phyloP scores from a whole-genome alignment of 1,140 invertebrate genomes.

The Stratiolaelaps scimitus region DNA sequence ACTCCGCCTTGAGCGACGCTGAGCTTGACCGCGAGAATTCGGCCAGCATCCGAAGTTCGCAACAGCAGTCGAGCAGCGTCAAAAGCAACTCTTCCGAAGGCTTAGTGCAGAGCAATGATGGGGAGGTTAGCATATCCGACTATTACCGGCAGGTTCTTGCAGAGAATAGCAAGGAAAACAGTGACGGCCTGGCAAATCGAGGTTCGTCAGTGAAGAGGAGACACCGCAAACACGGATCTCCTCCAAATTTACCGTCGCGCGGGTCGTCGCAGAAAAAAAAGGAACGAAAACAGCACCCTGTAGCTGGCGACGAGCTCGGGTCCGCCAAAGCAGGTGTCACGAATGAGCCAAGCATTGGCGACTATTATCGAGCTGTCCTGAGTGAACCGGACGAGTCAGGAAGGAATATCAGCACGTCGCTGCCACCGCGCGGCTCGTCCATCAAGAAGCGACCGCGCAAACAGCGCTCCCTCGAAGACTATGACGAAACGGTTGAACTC shows the following conservation, averaged over 20 bases:
- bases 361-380: slow-evolving; percentile 9
- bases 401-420: neutral
- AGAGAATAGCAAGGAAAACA: neutral
- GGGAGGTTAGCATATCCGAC: slow-evolving; percentile 16
- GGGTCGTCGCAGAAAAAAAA: slow-evolving; percentile 8
- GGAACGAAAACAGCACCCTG: neutral
- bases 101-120: too few relatives aligned
- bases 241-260: slow-evolving; percentile 4
- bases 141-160: neutral
- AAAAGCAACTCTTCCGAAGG: too few relatives aligned
- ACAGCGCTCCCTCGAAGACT: slow-evolving; percentile 16
- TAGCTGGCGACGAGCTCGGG: neutral
- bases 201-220: slow-evolving; percentile 1
- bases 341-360: slow-evolving; percentile 11
- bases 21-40: neutral
- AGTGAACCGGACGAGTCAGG: neutral
- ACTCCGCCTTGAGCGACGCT: slow-evolving; percentile 10
- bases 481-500: slow-evolving; percentile 13
- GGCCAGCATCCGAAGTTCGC: too few relatives aligned
- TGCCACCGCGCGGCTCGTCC: neutral
- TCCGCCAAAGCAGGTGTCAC: neutral
- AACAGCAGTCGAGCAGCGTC: too few relatives aligned
- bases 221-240: neutral
- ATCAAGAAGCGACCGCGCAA: slow-evolving; percentile 12
- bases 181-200: neutral